phyloP scores from a whole-genome alignment of 2,888 invertebrate genomes.

The Tinea trinotella region DNA sequence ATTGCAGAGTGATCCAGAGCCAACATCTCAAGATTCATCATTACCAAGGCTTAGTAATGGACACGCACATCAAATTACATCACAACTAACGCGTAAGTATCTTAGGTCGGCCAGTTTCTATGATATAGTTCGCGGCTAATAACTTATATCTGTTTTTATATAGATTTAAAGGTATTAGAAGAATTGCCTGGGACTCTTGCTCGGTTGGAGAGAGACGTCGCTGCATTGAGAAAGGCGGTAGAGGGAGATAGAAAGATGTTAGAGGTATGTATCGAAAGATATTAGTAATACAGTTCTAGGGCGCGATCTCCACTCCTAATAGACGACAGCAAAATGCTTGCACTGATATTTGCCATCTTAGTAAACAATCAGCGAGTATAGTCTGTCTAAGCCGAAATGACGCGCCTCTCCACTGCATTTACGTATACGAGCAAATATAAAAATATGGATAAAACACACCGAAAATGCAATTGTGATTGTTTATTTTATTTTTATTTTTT shows the following conservation, averaged over 20 bases:
- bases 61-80: conserved; percentile 61
- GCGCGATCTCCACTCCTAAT: too few relatives aligned
- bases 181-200: conserved; percentile 58
- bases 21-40: conserved; percentile 25
- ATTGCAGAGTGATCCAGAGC: conserved; percentile 44
- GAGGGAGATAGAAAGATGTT: conserved; percentile 52
- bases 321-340: too few relatives aligned
- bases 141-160: too few relatives aligned
- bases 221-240: conserved; percentile 56
- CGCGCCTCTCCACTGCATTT: too few relatives aligned
- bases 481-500: too few relatives aligned
- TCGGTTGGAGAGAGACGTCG: conserved; percentile 58
- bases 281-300: too few relatives aligned
- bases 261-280: conserved; percentile 41
- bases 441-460: too few relatives aligned
- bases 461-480: too few relatives aligned
- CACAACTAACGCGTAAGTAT: conserved; percentile 57
- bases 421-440: too few relatives aligned
- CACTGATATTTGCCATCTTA: too few relatives aligned
- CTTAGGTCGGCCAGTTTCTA: neutral
- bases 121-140: neutral
- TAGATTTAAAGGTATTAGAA: conserved; percentile 60
- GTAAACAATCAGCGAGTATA: too few relatives aligned
- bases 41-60: conserved; percentile 51
- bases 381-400: too few relatives aligned